Conservation (phyloP, 2,888 invertebrate genomes). For the Troglohyphantes excavatus region DNA sequence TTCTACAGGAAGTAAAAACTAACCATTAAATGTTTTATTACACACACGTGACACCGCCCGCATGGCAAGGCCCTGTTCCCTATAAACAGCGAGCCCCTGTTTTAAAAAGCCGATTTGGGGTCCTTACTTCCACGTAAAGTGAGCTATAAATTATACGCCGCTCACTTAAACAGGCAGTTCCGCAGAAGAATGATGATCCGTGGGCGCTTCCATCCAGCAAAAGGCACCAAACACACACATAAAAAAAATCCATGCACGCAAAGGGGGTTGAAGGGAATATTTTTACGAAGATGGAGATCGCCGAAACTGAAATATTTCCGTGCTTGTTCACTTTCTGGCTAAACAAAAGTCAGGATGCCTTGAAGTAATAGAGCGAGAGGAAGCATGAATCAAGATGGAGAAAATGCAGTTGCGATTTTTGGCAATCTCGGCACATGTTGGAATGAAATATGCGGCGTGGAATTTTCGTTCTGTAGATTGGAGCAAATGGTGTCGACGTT, state of each 20-base stretch:
- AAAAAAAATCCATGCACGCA: background rate
- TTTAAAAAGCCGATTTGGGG: constrained; percentile 29
- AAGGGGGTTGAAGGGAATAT: background rate
- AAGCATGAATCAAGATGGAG: too few relatives aligned
- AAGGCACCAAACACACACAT: background rate
- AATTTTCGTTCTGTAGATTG: too few relatives aligned
- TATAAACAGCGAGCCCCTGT: constrained; percentile 22
- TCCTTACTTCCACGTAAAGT: constrained; percentile 39
- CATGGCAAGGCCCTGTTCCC: background rate
- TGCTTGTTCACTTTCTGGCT: too few relatives aligned
- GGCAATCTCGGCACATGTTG: too few relatives aligned
- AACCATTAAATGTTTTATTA: constrained; percentile 16
- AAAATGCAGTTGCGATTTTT: too few relatives aligned
- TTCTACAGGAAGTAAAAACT: constrained; percentile 11
- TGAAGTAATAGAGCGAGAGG: too few relatives aligned
- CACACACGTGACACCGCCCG: background rate
- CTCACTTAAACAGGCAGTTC: constrained; percentile 32
- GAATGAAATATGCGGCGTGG: too few relatives aligned
- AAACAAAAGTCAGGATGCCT: too few relatives aligned
- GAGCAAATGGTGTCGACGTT: too few relatives aligned
- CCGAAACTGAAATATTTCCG: too few relatives aligned
- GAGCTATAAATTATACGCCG: constrained; percentile 55
- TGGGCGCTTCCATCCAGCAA: background rate
- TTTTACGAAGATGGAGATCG: constrained; percentile 2
- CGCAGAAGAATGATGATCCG: constrained; percentile 34